Evolutionary conservation across 2,888 invertebrate species (phyloP), one percentile per base, ranked within the genome.

Genomic region (Leptopterna dolabrata): DNA sequence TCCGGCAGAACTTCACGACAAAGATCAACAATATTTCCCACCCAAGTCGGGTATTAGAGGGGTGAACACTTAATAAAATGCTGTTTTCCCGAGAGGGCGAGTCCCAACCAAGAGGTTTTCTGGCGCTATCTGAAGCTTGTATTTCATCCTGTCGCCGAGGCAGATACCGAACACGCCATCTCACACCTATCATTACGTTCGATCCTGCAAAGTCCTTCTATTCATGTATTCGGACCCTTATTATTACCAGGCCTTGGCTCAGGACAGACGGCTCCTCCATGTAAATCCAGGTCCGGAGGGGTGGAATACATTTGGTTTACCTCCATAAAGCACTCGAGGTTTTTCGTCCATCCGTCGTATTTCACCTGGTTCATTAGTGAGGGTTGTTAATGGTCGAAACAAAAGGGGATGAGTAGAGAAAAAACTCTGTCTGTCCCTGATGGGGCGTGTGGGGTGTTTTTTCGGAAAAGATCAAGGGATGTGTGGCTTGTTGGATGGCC

Each of bases 201-300:
- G 30, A 47, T 47, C 29, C 47, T 45, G 47, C 43, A 55, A 27
- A 24, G 51, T 51, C 70, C 73, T 16, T 76, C 76, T 87, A 87
- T 87, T 87, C 86, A 87, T 78, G 86, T 87, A 87, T 87, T 87
- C 86, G 80, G 29, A 27, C 86, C 86, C 80, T 87, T 85, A 87
- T 87, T 87, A 85, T 76, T 83, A 63, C 30, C n/a, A 76, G 85
- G 82, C 55, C 73, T 76, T 76, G 30, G 45, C 11, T 45, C 30
- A 30, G 81, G 85, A 85, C 85, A 73, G 85, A 85, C 85, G 73
- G 85, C 45, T 51, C 73, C 73, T 85, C 85, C 85, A 85, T 85
- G 85, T 85, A 85, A 85, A 85, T 85, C 85, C 83, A 47, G 24
- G 30, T 36, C 76, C 76, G 36, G 45, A 85, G 85, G 85, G 85